Percentiles rank a stretch among this genome's conserved stretches.
phyloP scores from a whole-genome alignment of 2,113 vertebrate species.

The Haliaeetus leucogaster region DNA sequence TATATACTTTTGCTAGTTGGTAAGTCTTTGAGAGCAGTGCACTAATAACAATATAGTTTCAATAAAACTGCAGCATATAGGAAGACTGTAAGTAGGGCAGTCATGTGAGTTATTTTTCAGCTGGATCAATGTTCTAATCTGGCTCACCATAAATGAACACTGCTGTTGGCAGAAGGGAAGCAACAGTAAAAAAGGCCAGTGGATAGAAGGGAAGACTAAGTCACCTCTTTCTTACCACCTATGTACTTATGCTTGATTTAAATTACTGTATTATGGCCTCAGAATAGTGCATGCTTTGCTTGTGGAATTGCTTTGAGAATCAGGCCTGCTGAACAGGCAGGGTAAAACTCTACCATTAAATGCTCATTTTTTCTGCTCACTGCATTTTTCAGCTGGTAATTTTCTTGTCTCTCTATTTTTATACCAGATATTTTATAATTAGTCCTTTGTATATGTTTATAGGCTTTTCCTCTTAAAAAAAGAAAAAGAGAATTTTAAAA shows the following conservation, averaged over 20 bases:
- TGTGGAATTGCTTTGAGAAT: not conserved
- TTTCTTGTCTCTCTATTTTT: constrained; percentile 45
- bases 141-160: not conserved
- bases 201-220: not conserved
- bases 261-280: not conserved
- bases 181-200: not conserved
- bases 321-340: not conserved
- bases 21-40: not conserved
- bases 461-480: constrained; percentile 28
- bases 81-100: not conserved
- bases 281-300: not conserved
- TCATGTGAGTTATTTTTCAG: not conserved
- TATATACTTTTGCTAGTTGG: not conserved
- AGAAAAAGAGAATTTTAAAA: constrained; percentile 54
- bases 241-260: not conserved
- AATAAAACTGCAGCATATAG: not conserved
- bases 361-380: not conserved
- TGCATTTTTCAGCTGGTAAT: constrained; percentile 29
- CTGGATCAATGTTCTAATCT: not conserved
- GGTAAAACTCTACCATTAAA: not conserved
- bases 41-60: not conserved
- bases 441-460: constrained; percentile 52
- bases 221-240: not conserved
- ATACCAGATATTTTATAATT: constrained; percentile 58
- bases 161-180: not conserved